These are phyloP conservation scores for Salminus brasiliensis DNA, from an alignment of 2,113 vertebrate species.

Conservation along the genomic window DNA sequence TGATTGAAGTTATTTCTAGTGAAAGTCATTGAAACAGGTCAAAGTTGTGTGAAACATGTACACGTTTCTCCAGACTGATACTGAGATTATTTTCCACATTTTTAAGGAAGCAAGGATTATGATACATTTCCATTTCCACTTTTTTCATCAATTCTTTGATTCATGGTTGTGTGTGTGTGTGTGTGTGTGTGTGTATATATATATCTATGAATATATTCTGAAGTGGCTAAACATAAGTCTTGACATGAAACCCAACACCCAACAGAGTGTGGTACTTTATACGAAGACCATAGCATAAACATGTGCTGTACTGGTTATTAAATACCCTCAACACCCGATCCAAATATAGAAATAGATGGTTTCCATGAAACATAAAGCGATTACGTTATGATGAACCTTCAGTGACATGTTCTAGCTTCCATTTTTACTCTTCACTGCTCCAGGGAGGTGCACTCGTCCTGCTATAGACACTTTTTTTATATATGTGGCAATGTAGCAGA, in stretches of 20 bases:
- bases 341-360: not conserved
- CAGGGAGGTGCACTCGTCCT: not conserved
- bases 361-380: not conserved
- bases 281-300: not conserved
- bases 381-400: constrained; percentile 16
- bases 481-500: no score
- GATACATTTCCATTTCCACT: constrained; percentile 64
- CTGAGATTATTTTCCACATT: not conserved
- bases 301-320: not conserved
- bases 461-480: no score
- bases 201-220: no score
- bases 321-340: not conserved
- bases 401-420: not conserved
- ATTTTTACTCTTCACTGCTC: not conserved
- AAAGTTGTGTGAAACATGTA: not conserved
- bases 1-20: no score
- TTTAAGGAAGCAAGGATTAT: constrained; percentile 53
- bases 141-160: constrained; percentile 53
- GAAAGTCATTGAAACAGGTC: not conserved
- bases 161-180: constrained; percentile 66
- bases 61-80: not conserved
- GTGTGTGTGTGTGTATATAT: no score
- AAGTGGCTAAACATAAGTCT: constrained; percentile 63
- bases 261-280: constrained; percentile 58
- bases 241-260: constrained; percentile 65